Evolutionary conservation across 2,888 invertebrate species (phyloP).

Genomic region (Drosophila eohydei): DNA sequence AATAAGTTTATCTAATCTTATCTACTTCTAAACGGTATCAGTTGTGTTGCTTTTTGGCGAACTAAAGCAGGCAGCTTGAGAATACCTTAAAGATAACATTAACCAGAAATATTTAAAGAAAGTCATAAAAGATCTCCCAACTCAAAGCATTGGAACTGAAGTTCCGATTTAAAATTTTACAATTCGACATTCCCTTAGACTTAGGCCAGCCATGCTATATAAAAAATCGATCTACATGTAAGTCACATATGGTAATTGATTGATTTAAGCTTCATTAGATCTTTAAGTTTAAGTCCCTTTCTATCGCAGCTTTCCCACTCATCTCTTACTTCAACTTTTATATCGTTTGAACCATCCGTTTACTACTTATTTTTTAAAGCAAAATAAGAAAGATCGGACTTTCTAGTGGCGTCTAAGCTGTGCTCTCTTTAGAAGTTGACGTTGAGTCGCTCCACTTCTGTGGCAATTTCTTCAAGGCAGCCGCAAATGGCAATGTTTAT

Average conservation of each 20-base stretch:
- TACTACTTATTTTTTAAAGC: not conserved
- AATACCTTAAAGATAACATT: too few relatives aligned
- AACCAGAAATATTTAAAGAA: too few relatives aligned
- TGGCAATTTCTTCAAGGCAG: constrained; percentile 53
- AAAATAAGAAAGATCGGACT: not conserved
- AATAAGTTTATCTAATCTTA: too few relatives aligned
- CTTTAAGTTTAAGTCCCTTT: not conserved
- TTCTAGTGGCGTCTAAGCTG: constrained; percentile 5
- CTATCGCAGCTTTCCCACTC: not conserved
- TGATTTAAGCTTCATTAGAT: not conserved
- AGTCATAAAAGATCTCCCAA: too few relatives aligned
- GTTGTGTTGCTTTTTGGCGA: too few relatives aligned
- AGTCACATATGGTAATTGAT: not conserved
- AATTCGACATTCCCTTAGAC: not conserved
- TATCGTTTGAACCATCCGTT: not conserved
- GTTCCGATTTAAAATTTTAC: not conserved
- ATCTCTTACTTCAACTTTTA: not conserved
- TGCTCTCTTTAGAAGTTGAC: constrained; percentile 19
- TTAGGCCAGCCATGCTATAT: not conserved
- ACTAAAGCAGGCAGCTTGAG: too few relatives aligned
- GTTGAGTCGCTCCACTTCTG: constrained; percentile 44
- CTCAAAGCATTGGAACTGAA: not conserved
- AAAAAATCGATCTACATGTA: not conserved
- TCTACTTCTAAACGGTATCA: too few relatives aligned
- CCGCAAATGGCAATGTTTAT: constrained; percentile 78